Evolutionary conservation across 2,113 vertebrate genomes (phyloP), one percentile per base, ranked within the genome.

Genomic region (Brachyistius frenatus): DNA sequence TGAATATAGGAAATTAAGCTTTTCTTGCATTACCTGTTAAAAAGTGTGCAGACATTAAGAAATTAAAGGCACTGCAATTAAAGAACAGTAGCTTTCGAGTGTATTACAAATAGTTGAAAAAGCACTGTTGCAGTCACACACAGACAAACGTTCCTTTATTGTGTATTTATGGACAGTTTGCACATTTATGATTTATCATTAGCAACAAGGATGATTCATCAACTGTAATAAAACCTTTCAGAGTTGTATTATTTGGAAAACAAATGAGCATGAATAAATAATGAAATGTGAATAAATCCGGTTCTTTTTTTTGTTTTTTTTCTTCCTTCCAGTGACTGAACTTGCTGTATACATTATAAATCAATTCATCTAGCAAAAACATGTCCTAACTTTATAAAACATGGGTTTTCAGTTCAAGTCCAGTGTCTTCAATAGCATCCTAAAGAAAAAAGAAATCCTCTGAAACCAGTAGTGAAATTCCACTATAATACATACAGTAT

Each of bases 131-230:
- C 91, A 92, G 86, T 92, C 91, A 90, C 87, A 91, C 82, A 92
- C 80, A 92, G 83, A 92, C 85, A 90, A 90, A 91, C 75, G 65
- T 92, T 93, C 88, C 83, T 92, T 93, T 93, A 93, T 93, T 91
- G 87, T 91, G 83, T 90, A 81, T 88, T 92, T 90, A 88, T 93
- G 82, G 81, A 93, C 87, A 90, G 88, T 93, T 93, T 94, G 77
- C 89, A 94, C 93, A 94, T 93, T 89, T 66, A 91, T 87, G 85
- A 81, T 81, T 89, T 83, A 86, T 89, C 83, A 91, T 89, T 83
- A 92, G 87, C 89, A 91, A 92, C 85, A 84, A 88, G 63, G 81
- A 91, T 84, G 83, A 80, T 65, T 88, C 66, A 81, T 86, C 46
- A 47, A 71, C 79, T 83, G 75, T 71, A 89, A 85, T 72, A 90